Percentiles rank a stretch among this genome's conserved stretches.
These are phyloP conservation scores for Muscicapa comitata DNA, from an alignment of 2,797 vertebrate genomes.

Conservation along the genomic window DNA sequence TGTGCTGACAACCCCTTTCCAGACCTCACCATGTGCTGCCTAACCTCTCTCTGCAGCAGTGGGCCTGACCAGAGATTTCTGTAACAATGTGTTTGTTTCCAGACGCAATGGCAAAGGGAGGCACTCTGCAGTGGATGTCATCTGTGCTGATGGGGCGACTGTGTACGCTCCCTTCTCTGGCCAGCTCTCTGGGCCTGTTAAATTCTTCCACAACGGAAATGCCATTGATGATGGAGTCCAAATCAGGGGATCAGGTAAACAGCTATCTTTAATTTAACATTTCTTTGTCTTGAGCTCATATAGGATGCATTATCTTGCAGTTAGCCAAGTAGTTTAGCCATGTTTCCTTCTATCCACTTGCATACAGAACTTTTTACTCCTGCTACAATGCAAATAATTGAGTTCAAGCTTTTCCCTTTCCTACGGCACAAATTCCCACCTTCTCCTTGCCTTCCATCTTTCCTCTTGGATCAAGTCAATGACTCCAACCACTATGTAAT, in stretches of 20 bases:
- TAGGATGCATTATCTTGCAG: background rate
- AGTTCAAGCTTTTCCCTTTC: background rate
- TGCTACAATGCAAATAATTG: background rate
- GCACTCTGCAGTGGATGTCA: constrained; percentile 59
- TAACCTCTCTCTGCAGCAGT: fast-evolving
- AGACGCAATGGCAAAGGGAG: background rate
- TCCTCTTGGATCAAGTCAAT: background rate
- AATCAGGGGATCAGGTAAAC: constrained; percentile 69
- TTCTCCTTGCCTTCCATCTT: background rate
- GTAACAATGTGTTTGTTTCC: background rate
- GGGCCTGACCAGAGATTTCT: background rate
- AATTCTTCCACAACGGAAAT: constrained; percentile 61
- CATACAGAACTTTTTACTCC: background rate
- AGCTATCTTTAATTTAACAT: background rate
- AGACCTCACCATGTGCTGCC: background rate
- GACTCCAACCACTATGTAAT: background rate
- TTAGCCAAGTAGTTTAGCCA: background rate
- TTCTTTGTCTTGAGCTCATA: background rate
- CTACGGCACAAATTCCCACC: background rate
- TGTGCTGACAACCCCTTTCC: background rate
- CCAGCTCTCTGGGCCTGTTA: constrained; percentile 69
- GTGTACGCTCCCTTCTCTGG: constrained; percentile 80
- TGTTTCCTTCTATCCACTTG: background rate
- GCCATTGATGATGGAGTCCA: constrained; percentile 80
- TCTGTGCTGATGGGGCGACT: constrained; percentile 62